Conservation (phyloP, 64 coral and sea anemone genomes). For the Pachyseris speciosa region DNA sequence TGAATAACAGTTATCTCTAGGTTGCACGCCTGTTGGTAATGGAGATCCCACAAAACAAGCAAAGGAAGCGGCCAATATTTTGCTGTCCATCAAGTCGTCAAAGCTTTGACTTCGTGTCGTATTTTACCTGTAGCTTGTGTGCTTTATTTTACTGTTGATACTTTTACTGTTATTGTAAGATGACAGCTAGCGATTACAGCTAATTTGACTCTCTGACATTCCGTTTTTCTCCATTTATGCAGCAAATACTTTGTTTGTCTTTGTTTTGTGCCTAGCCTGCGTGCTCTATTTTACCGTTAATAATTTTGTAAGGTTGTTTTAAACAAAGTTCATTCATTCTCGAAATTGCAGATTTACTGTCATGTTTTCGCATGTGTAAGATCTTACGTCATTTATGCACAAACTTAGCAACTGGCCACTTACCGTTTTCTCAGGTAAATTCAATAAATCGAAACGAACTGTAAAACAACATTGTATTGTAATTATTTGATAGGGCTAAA, state of each 20-base stretch:
- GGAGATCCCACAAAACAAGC: neutral
- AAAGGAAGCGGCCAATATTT: constrained; percentile 37
- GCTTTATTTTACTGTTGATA: neutral
- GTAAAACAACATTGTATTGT: constrained; percentile 1
- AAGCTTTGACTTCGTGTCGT: constrained; percentile 33
- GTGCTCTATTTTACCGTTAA: constrained; percentile 1
- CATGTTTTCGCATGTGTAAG: constrained; percentile 20
- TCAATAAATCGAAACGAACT: too few relatives aligned
- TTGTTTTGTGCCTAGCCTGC: neutral
- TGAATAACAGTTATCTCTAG: constrained; percentile 39
- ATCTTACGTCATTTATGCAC: neutral
- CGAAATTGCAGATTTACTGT: neutral
- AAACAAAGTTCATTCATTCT: neutral
- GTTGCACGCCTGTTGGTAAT: neutral
- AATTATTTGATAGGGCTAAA: constrained; percentile 9
- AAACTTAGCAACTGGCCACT: neutral
- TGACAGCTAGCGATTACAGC: too few relatives aligned
- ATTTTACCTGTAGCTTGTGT: neutral
- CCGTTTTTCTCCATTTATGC: neutral
- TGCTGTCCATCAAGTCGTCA: constrained; percentile 31
- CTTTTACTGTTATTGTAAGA: constrained; percentile 20
- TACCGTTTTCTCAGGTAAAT: too few relatives aligned
- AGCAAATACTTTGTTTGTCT: constrained; percentile 2
- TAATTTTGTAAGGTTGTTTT: neutral
- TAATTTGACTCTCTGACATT: neutral